Percentiles rank a stretch among this genome's conserved stretches.
Conservation (phyloP, 2,888 invertebrate genomes). For the Abrostola tripartita region DNA sequence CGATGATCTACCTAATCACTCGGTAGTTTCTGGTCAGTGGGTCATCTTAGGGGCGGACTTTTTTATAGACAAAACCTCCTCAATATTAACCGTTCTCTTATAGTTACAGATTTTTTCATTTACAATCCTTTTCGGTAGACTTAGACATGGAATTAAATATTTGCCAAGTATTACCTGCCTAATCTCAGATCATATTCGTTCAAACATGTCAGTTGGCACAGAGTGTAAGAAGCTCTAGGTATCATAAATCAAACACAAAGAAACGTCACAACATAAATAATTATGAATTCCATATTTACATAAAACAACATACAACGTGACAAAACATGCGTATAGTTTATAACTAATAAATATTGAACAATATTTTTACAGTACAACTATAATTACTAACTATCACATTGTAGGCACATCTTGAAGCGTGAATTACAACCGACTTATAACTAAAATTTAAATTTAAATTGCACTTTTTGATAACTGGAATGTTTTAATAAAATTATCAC, state of each 20-base stretch:
- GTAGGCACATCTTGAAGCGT: conserved; percentile 44
- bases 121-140: too few species aligned
- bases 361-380: conserved; percentile 33
- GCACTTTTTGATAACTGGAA: conserved; percentile 47
- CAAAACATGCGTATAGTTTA: conserved; percentile 57
- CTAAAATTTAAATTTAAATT: conserved; percentile 22
- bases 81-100: too few species aligned
- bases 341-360: conserved; percentile 37
- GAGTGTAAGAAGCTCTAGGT: conserved; percentile 46
- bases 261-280: conserved; percentile 79
- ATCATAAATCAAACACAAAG: conserved; percentile 74
- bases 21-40: too few species aligned
- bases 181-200: conserved; percentile 2
- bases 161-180: not conserved
- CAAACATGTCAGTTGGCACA: conserved; percentile 21
- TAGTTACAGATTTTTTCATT: too few species aligned
- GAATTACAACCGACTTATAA: conserved; percentile 47
- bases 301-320: conserved; percentile 67
- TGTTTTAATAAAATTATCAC: conserved; percentile 34
- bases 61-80: too few species aligned
- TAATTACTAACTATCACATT: conserved; percentile 48
- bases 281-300: conserved; percentile 84
- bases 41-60: too few species aligned
- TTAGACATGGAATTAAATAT: not conserved
- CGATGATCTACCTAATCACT: too few species aligned